Base-by-base conservation (phyloP, 2,113 vertebrate species). In the Stictonetta naevosa region DNA sequence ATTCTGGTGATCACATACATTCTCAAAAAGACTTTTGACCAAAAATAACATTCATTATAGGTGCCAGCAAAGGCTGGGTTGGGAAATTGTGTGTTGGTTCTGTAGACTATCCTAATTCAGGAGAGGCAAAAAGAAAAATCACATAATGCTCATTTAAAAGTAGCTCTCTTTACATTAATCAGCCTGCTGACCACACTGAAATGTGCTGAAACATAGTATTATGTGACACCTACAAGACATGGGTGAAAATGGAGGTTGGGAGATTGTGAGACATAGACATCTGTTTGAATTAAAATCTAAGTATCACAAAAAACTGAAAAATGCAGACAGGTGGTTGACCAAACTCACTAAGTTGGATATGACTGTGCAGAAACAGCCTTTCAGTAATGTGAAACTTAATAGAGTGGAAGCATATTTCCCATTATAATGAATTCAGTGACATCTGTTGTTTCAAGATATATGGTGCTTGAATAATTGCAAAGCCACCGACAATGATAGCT, bases 401-500 rank as follows among this genome's bases (percentile, higher is more conserved):
- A 80, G 36, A 73, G 31, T 77, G 53, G 42, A 82, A 79, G 26
- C 72, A 19, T 58, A 88, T 95, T 96, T 93, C 15, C 33, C 25
- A 62, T 74, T 20, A 59, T 68, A 93, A 90, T 56, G 69, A 88
- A 92, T 55, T 25, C 55, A 69, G 34, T 79, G 52, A 44, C 33
- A 87, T 85, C 83, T 89, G 53, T 94, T 96, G 82, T 93, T 95
- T 96, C 85, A 96, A 83, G 71, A 93, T 79, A 75, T 31, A 82
- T 34, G 13, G 50, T 80, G 4, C 50, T 44, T 59, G 53, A 84
- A 64, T 85, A 97, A 96, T 92, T 93, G 68, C 69, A 34, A 88
- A 56, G 85, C 82, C 33, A 73, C 66, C 12, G 11, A 29, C 31
- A 75, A 31, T 36, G 69, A 94, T 89, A 88, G 66, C 29, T 75